Conservation (phyloP, 2,797 vertebrate species). For the Gobio occitaniae region DNA sequence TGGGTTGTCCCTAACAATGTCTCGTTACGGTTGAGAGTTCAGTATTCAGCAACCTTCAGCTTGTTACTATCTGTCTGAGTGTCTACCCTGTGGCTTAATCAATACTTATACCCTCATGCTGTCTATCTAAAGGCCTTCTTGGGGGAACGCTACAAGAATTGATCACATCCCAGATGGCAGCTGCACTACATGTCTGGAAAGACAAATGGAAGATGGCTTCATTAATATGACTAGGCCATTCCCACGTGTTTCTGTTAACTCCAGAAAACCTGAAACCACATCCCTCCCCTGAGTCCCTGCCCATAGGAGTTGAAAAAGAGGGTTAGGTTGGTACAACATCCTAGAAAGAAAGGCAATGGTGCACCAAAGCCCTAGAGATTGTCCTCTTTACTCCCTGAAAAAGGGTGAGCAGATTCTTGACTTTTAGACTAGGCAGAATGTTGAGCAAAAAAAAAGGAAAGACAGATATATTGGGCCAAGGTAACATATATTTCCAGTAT, state of each 20-base stretch:
- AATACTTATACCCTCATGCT: slow-evolving; percentile 58
- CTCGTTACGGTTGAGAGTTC: slow-evolving; percentile 28
- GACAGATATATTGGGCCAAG: not conserved
- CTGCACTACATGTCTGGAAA: slow-evolving; percentile 26
- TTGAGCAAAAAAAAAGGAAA: not conserved
- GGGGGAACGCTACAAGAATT: slow-evolving; percentile 54
- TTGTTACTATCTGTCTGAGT: slow-evolving; percentile 50
- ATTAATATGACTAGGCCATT: slow-evolving; percentile 42
- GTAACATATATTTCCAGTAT: slow-evolving; percentile 7
- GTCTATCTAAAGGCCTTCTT: slow-evolving; percentile 47
- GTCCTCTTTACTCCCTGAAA: not conserved
- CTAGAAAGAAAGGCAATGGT: slow-evolving; percentile 11
- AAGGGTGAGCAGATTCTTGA: slow-evolving; percentile 25
- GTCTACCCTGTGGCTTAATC: slow-evolving; percentile 50
- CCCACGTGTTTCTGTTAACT: slow-evolving; percentile 35
- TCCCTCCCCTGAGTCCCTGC: slow-evolving; percentile 14
- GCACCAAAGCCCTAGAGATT: slow-evolving; percentile 31
- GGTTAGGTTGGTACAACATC: not conserved
- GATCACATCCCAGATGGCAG: slow-evolving; percentile 46
- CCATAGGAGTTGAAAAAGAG: slow-evolving; percentile 15
- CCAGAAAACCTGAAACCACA: slow-evolving; percentile 32
- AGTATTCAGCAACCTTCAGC: slow-evolving; percentile 45
- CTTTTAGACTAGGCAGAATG: slow-evolving; percentile 32
- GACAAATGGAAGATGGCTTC: slow-evolving; percentile 50
- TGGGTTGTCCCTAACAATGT: slow-evolving; percentile 47